Evolutionary conservation across 2,888 invertebrate genomes (phyloP).

Genomic region (Drosophila kokeensis): DNA sequence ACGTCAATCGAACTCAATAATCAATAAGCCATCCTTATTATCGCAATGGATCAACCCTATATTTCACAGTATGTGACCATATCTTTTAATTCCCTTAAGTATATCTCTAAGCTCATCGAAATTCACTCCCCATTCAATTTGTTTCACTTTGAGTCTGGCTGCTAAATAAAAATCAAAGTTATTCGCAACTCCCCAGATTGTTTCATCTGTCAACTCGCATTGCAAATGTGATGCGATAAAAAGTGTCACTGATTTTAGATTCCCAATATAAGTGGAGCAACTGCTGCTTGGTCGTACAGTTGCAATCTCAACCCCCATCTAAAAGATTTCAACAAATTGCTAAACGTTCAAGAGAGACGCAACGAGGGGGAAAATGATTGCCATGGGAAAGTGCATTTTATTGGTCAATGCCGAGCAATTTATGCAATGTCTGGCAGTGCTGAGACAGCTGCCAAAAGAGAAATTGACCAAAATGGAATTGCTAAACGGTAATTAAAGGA

Average conservation of each 20-base stretch:
- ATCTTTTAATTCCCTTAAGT: conserved; percentile 7
- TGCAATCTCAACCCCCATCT: background rate
- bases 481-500: conserved; percentile 70
- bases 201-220: conserved; percentile 35
- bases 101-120: conserved; percentile 7
- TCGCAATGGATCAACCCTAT: background rate
- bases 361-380: conserved; percentile 39
- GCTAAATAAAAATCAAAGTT: conserved; percentile 19
- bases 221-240: conserved; percentile 49
- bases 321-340: conserved; percentile 34
- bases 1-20: background rate
- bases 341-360: background rate
- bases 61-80: background rate
- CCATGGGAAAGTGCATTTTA: conserved; percentile 55
- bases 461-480: conserved; percentile 56
- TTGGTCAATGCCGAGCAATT: conserved; percentile 68
- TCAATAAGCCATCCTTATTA: background rate
- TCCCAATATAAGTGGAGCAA: conserved; percentile 24
- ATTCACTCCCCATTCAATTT: conserved; percentile 4
- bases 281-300: conserved; percentile 28
- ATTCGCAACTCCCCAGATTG: conserved; percentile 28
- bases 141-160: conserved; percentile 1
- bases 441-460: conserved; percentile 25
- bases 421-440: conserved; percentile 65
- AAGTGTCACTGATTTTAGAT: conserved; percentile 47